Conservation (phyloP, 2,888 invertebrate species). For the Polydrusus tereticollis region DNA sequence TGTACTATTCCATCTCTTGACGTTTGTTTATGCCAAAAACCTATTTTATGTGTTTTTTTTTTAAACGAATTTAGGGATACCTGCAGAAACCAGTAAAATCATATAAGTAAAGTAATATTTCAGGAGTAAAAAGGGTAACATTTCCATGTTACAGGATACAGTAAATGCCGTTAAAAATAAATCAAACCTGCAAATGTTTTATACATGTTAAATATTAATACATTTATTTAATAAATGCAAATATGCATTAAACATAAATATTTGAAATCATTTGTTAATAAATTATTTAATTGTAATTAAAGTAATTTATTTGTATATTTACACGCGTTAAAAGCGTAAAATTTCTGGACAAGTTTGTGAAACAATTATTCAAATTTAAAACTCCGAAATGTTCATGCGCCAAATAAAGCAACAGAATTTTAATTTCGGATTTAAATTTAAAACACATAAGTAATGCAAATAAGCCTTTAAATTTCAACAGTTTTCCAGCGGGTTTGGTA, state of each 20-base stretch:
- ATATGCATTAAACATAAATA: neutral
- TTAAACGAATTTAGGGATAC: no score
- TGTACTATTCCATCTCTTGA: neutral
- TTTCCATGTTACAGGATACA: neutral
- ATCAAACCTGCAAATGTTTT: neutral
- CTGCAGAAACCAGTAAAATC: no score
- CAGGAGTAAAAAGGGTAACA: no score
- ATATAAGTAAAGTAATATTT: no score
- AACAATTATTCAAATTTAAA: neutral
- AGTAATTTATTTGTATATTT: no score
- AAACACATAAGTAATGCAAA: neutral
- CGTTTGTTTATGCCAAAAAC: neutral
- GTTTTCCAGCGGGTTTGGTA: slow-evolving; percentile 2
- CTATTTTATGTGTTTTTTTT: slow-evolving; percentile 1
- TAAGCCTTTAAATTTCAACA: slow-evolving; percentile 11
- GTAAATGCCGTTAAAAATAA: neutral
- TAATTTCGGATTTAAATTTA: slow-evolving; percentile 12
- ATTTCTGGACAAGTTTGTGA: no score
- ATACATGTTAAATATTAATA: neutral
- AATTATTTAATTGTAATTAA: neutral
- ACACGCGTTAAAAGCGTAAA: no score
- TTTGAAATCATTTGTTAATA: neutral
- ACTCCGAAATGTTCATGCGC: neutral
- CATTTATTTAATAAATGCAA: neutral
- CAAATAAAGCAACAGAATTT: neutral